Evolutionary conservation across 2,113 vertebrate genomes (phyloP).

Genomic region (Gopherus flavomarginatus): DNA sequence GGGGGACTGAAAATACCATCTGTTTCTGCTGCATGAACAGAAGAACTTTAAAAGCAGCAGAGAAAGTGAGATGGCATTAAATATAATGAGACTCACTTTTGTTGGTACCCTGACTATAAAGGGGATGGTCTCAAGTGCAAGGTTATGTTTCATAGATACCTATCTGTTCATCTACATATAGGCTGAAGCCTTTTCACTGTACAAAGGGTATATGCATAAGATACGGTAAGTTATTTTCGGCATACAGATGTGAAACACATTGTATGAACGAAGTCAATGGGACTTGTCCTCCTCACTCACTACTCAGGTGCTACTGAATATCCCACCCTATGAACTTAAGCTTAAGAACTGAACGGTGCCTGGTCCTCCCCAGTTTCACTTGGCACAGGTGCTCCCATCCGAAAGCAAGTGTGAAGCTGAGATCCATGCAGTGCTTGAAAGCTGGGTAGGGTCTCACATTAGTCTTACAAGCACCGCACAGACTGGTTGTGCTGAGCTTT

Average conservation of each 20-base stretch:
- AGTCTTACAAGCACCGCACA: not conserved
- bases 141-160: not conserved
- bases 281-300: not conserved
- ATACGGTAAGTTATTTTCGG: not conserved
- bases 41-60: constrained; percentile 31
- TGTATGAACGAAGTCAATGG: not conserved
- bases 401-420: not conserved
- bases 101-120: not conserved
- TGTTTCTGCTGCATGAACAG: constrained; percentile 48
- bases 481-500: constrained; percentile 2
- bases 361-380: not conserved
- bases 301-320: not conserved
- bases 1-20: not conserved
- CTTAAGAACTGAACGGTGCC: not conserved
- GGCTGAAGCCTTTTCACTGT: not conserved
- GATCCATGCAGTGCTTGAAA: not conserved
- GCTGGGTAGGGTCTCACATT: not conserved
- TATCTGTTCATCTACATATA: not conserved
- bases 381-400: not conserved
- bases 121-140: not conserved
- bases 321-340: not conserved
- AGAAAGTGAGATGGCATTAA: not conserved
- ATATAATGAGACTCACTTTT: not conserved
- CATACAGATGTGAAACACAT: not conserved
- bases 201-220: constrained; percentile 4